Base-by-base conservation (phyloP, 2,797 vertebrate species). In the Myotis planiceps region DNA sequence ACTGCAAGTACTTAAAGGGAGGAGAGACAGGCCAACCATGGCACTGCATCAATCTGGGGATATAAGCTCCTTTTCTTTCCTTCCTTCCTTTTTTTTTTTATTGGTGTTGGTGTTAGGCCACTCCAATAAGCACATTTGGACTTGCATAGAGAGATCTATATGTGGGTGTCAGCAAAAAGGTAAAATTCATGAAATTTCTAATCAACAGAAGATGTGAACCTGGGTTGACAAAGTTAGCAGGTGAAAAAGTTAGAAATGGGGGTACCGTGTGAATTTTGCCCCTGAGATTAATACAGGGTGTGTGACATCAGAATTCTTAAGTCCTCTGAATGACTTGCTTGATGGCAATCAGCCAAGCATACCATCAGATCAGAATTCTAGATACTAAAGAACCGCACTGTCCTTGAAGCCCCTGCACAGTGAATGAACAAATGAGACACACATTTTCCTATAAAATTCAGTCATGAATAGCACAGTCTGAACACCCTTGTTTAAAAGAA, bases 271-370 rank as follows among this genome's bases (percentile, higher is more conserved):
- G 68, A 81, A 68, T 90, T 92, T 92, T 51, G 68, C 45, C 55
- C 34, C 83, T 45, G 12, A 85, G 23, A 86, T 6, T 42, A 78
- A 91, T n/a, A 2, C 8, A 45, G 8, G 15, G n/a, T 84, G 1
- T 23, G 29, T 81, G 71, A 93, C 45, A 92, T 93, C 27, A 94
- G 76, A 94, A 95, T 79, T 89, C 85, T 72, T 72, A 86, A 81
- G 68, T 32, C 10, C 68, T 87, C 69, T 83, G 76, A 82, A 82
- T 88, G 91, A 89, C 34, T 58, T 87, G 32, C 29, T 95, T 60
- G 55, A 84, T 94, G 87, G 76, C 84, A 83, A 72, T 72, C 55
- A 58, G 92, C 55, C 93, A 97, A 90, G 58, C 49, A 71, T 94
- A 79, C 63, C 55, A 92, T 88, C 88, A 92, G 34, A 90, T 88